Conservation (phyloP, 1,140 invertebrate genomes). For the Seison nebaliae region DNA sequence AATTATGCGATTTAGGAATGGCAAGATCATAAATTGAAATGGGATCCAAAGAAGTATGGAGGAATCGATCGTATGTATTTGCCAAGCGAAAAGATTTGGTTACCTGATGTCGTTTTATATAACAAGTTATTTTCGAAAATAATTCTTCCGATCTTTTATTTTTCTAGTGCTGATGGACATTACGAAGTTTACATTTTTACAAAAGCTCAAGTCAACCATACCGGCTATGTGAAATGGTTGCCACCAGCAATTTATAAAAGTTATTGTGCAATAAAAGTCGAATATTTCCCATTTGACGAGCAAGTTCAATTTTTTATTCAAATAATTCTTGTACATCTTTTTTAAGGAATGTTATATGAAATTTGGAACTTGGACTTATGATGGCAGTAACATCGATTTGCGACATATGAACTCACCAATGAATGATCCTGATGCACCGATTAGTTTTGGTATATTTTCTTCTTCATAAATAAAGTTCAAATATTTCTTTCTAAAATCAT, state of each 20-base stretch:
- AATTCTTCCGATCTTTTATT: background rate
- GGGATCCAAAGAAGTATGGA: constrained; percentile 15
- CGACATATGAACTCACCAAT: constrained; percentile 22
- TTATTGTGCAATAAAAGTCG: constrained; percentile 59
- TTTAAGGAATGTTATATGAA: constrained; percentile 64
- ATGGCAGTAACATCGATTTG: constrained; percentile 59
- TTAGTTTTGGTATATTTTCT: no score
- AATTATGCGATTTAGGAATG: constrained; percentile 9
- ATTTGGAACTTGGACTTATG: constrained; percentile 85
- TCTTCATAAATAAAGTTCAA: no score
- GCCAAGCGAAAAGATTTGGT: constrained; percentile 14
- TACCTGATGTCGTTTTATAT: constrained; percentile 33
- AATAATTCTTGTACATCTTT: no score
- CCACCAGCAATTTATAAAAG: constrained; percentile 96
- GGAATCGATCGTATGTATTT: constrained; percentile 13
- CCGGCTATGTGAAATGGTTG: constrained; percentile 73
- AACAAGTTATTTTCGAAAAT: constrained; percentile 50
- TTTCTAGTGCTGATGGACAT: constrained; percentile 32
- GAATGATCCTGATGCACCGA: no score
- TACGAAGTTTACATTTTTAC: constrained; percentile 34
- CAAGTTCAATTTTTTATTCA: constrained; percentile 40
- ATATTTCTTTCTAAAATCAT: no score
- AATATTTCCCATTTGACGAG: constrained; percentile 84
- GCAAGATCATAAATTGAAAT: constrained; percentile 15
- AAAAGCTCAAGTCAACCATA: constrained; percentile 39